These are phyloP conservation scores for Arrhamphus sclerolepis DNA, from an alignment of 2,797 vertebrate species.

Conservation along the genomic window DNA sequence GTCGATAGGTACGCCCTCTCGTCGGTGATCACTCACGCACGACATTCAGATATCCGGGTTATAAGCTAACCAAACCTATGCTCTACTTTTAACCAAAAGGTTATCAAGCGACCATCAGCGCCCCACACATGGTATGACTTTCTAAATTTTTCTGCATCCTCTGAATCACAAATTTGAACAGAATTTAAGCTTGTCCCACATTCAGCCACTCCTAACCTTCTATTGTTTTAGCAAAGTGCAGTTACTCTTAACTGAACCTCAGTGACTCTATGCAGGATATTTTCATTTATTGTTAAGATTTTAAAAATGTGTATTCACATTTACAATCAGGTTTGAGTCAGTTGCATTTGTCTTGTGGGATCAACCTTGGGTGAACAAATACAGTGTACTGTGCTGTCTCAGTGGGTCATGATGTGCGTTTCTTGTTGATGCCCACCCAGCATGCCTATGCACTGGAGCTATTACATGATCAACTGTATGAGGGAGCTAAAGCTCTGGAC, in stretches of 20 bases:
- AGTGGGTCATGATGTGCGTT: no score
- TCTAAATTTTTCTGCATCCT: slow-evolving; percentile 22
- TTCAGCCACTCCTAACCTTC: neutral
- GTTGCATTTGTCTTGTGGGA: no score
- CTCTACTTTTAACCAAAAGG: slow-evolving; percentile 81
- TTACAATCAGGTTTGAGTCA: no score
- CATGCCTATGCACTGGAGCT: slow-evolving; percentile 98
- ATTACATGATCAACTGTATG: slow-evolving; percentile 93
- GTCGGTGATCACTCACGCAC: neutral
- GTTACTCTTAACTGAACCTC: no score
- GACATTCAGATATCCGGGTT: neutral
- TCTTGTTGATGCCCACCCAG: slow-evolving; percentile 68
- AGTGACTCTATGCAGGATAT: no score
- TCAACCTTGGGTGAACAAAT: no score
- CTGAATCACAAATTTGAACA: slow-evolving; percentile 7
- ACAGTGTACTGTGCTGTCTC: no score
- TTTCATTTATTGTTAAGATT: no score
- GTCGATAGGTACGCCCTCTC: slow-evolving; percentile 80
- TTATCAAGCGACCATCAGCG: slow-evolving; percentile 99
- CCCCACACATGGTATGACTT: slow-evolving; percentile 96
- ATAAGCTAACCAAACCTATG: slow-evolving; percentile 45
- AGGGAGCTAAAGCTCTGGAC: slow-evolving; percentile 97
- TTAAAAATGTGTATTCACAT: no score
- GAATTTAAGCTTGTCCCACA: slow-evolving; percentile 7
- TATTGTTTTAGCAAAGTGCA: no score